phyloP scores from a whole-genome alignment of 2,797 vertebrate genomes.

The Molossus molossus region DNA sequence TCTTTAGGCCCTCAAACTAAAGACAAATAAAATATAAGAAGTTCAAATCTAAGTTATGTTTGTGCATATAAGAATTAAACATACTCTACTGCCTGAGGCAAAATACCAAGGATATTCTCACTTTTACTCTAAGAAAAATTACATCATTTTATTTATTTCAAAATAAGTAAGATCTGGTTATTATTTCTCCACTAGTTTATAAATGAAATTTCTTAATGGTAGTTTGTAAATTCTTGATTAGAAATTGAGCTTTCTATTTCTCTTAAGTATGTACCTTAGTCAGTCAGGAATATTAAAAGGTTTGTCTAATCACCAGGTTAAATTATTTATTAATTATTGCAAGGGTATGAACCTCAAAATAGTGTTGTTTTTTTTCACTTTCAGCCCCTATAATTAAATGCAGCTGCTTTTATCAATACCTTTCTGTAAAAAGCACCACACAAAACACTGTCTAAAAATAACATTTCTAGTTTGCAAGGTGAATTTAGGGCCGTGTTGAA shows the following conservation, averaged over 20 bases:
- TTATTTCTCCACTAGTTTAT: not conserved
- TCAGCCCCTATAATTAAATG: not conserved
- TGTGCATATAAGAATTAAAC: not conserved
- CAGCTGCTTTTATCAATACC: not conserved
- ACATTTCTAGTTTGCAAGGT: not conserved
- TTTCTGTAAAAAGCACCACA: not conserved
- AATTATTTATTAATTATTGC: conserved; percentile 7
- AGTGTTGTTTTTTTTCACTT: not conserved
- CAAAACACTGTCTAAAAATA: not conserved
- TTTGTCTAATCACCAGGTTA: not conserved
- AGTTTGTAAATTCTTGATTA: not conserved
- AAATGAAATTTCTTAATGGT: not conserved
- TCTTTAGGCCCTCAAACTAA: conserved; percentile 40
- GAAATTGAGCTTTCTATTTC: not conserved
- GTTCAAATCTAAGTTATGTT: conserved; percentile 15
- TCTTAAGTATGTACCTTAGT: conserved; percentile 16
- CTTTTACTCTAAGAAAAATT: not conserved
- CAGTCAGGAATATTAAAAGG: not conserved
- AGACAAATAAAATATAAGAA: conserved; percentile 35
- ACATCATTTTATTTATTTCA: not conserved
- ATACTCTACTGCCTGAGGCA: not conserved
- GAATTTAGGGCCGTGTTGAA: not conserved
- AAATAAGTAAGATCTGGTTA: not conserved
- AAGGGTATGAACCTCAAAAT: not conserved
- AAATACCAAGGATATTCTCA: conserved; percentile 1